Percentiles rank a stretch among this genome's conserved stretches.
Evolutionary conservation across 35 echinoderm and acorn worm species (phyloP).

Genomic region (Acanthaster planci): DNA sequence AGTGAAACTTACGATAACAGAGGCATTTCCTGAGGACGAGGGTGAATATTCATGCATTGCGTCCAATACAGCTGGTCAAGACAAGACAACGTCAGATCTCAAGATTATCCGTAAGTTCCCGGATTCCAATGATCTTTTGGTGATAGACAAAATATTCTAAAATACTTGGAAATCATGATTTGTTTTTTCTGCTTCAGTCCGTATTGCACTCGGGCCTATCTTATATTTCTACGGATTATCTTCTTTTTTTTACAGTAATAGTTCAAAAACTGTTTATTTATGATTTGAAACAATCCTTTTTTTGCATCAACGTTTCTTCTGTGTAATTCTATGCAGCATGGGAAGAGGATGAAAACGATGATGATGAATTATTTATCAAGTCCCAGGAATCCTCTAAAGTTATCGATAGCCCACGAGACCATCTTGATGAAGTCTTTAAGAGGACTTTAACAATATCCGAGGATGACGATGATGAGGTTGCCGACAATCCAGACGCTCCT

Average conservation of each 20-base stretch:
- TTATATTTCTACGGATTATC: too few species aligned
- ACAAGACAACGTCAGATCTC: conserved; percentile 52
- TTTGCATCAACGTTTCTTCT: too few species aligned
- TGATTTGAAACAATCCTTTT: too few species aligned
- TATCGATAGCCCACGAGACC: neutral
- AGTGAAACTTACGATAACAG: conserved; percentile 75
- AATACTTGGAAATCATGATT: too few species aligned
- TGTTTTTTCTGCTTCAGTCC: too few species aligned
- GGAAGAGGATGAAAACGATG: conserved; percentile 18
- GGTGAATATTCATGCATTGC: conserved; percentile 92
- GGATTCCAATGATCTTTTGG: too few species aligned
- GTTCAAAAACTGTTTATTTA: too few species aligned
- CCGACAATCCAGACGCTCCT: neutral
- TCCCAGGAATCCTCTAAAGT: neutral
- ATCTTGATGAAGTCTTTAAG: conserved; percentile 19
- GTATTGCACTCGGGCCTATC: too few species aligned
- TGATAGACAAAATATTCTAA: too few species aligned
- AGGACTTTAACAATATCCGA: conserved; percentile 3
- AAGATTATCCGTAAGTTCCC: conserved; percentile 59
- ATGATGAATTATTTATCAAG: neutral
- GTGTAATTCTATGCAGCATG: neutral
- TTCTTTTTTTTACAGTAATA: too few species aligned
- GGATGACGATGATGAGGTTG: neutral
- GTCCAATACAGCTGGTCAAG: conserved; percentile 66
- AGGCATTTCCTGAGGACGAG: conserved; percentile 95